Base-by-base conservation (phyloP, 2,113 vertebrate genomes). In the Chrysemys picta region DNA sequence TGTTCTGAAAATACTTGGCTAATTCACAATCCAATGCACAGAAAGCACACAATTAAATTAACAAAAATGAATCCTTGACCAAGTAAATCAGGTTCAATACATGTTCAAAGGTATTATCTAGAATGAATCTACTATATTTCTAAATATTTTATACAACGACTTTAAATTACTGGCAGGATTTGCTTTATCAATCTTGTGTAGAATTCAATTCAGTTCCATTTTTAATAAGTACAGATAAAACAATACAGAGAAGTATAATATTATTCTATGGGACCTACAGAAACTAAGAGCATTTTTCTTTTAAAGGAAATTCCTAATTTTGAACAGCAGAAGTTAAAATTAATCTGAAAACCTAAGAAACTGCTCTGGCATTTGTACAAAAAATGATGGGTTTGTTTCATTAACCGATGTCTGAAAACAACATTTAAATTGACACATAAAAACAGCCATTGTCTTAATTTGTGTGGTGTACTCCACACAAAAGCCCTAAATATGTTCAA, bases 381-480 rank as follows among this genome's bases (percentile, higher is more conserved):
- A 94, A 95, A 97, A 98, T 97, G 96, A 98, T 96, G 97, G 97
- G 97, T 98, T 98, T 98, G 98, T 99, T 99, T 99, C 98, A 99
- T 99, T 99, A 99, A 98, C 97, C 14, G 93, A 96, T 97, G 98
- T 98, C 98, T 96, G 97, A 97, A 97, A 98, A 98, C 91, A 98
- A 97, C 98, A 98, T 99, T 99, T 99, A 99, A 99, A 99, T 98
- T 98, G 98, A 98, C 98, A 99, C 99, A 99, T 99, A 99, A 99
- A 99, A 99, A 97, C 98, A 98, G 98, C 99, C 98, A 99, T 99
- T 99, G 99, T 99, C 99, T 99, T 99, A 99, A 99, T 99, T 99
- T 99, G 99, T 98, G 98, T 98, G 99, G 98, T 98, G 98, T 98
- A 98, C 98, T 98, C 97, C 96, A 97, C 98, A 99, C 99, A 99